Base-by-base conservation (phyloP, 1,140 invertebrate genomes). In the Acyrthosiphon pisum region DNA sequence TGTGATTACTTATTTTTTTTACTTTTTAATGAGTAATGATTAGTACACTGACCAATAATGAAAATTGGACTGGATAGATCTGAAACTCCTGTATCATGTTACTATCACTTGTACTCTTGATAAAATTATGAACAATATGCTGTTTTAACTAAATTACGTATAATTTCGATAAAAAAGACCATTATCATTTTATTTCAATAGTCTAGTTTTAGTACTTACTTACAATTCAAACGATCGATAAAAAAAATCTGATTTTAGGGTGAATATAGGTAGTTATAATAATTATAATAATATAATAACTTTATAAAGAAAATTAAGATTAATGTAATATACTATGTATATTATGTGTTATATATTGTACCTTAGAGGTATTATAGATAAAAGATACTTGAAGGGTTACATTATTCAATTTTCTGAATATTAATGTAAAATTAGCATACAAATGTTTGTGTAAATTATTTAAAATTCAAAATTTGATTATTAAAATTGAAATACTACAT, bases 391-490 rank as follows among this genome's bases (percentile, higher is more conserved):
- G 30, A 76, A 76, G n/a, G 14, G 60, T 76, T 76, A 76, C n/a
- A 76, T 76, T 76, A 76, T 35, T 35, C 18, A 0, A 68, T 68
- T 68, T 76, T 76, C 30, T 76, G 37, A 84, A 84, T 84, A 41
- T 44, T 41, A 14, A 41, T 44, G 9, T 46, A 14, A 76, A 18
- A 86, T 86, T 46, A 44, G 23, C 30, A 26, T 30, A 46, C 26
- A 86, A 84, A 41, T 84, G 83, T 84, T 84, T 26, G 14, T 46
- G 26, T 88, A 48, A 88, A 50, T n/a, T 76, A 76, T 76, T 48
- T 84, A 84, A 84, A 84, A 84, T 84, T 84, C 20, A 83, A 83
- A 83, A 83, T 83, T n/a, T 83, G 22, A 37, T 83, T 83, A 35
- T 37, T 84, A 88, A 48, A 48, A 50, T 35, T 30, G 44, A 50